Conservation (phyloP, 2,113 vertebrate species). For the Notothenia rossii region DNA sequence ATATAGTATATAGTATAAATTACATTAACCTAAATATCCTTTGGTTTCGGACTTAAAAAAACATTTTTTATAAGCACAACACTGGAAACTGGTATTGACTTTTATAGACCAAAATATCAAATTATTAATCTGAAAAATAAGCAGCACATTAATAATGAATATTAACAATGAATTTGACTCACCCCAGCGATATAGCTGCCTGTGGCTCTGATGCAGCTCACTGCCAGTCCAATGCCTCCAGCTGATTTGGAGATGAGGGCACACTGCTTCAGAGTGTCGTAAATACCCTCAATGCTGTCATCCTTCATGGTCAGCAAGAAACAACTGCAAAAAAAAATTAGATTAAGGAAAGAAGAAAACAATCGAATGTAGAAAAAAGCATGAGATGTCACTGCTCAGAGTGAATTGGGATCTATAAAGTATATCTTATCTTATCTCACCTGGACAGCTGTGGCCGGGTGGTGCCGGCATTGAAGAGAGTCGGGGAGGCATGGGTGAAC, state of each 20-base stretch:
- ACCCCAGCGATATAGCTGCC: slow-evolving; percentile 99
- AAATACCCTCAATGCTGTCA: slow-evolving; percentile 98
- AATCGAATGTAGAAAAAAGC: background rate
- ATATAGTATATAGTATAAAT: too few relatives aligned
- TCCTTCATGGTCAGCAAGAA: slow-evolving; percentile 97
- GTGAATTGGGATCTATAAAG: background rate
- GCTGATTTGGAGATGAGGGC: slow-evolving; percentile 97
- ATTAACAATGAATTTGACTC: slow-evolving; percentile 52
- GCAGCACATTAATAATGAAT: too few relatives aligned
- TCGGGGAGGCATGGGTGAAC: slow-evolving; percentile 98
- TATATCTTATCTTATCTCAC: slow-evolving; percentile 64
- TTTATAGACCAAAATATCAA: too few relatives aligned
- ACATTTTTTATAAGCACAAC: too few relatives aligned
- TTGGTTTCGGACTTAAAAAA: too few relatives aligned
- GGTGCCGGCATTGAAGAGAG: slow-evolving; percentile 97
- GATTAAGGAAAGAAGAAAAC: background rate
- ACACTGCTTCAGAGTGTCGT: slow-evolving; percentile 96
- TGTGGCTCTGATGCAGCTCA: slow-evolving; percentile 95
- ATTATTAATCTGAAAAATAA: too few relatives aligned
- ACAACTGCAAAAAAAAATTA: slow-evolving; percentile 83
- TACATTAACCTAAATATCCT: too few relatives aligned
- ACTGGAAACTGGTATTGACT: too few relatives aligned
- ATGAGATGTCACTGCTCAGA: background rate
- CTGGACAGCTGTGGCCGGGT: slow-evolving; percentile 96
- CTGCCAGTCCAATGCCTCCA: slow-evolving; percentile 94